Evolutionary conservation across 64 coral and sea anemone species (phyloP).

Genomic region (Hydrozoanthus tunicans): DNA sequence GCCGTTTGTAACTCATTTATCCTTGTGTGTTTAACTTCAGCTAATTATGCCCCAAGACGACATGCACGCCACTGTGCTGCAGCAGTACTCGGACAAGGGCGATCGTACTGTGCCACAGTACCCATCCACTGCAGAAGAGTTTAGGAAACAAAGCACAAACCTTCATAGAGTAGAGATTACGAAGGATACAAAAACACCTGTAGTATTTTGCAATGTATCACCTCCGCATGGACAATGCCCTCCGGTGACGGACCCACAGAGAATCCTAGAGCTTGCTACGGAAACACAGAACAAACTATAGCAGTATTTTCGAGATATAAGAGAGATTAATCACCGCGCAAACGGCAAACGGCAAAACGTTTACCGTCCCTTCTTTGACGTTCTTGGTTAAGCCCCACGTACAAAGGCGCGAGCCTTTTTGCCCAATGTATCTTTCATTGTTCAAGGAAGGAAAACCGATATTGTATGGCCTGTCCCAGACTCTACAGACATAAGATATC

Average conservation of each 20-base stretch:
- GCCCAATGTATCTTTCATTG: too few species aligned
- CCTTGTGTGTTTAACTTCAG: neutral
- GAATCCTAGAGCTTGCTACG: slow-evolving; percentile 4
- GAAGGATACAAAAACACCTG: neutral
- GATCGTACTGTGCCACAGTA: slow-evolving; percentile 15
- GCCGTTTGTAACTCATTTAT: neutral
- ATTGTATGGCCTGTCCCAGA: too few species aligned
- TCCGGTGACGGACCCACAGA: neutral
- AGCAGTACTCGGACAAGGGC: slow-evolving; percentile 14
- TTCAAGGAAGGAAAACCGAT: too few species aligned
- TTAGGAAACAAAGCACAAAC: slow-evolving; percentile 1
- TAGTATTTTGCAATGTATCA: slow-evolving; percentile 16
- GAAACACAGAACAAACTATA: slow-evolving; percentile 4
- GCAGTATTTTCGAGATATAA: neutral
- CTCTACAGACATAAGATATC: too few species aligned
- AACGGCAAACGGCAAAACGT: too few species aligned
- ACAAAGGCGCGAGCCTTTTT: too few species aligned
- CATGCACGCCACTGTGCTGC: slow-evolving; percentile 25
- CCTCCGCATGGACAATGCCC: slow-evolving; percentile 27
- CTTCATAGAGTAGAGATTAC: neutral
- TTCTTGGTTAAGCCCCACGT: too few species aligned
- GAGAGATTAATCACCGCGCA: too few species aligned
- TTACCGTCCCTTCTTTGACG: too few species aligned
- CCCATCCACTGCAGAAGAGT: slow-evolving; percentile 25
- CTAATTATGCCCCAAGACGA: slow-evolving; percentile 31